Conservation (phyloP, 1,140 invertebrate species). For the Drusus annulatus region DNA sequence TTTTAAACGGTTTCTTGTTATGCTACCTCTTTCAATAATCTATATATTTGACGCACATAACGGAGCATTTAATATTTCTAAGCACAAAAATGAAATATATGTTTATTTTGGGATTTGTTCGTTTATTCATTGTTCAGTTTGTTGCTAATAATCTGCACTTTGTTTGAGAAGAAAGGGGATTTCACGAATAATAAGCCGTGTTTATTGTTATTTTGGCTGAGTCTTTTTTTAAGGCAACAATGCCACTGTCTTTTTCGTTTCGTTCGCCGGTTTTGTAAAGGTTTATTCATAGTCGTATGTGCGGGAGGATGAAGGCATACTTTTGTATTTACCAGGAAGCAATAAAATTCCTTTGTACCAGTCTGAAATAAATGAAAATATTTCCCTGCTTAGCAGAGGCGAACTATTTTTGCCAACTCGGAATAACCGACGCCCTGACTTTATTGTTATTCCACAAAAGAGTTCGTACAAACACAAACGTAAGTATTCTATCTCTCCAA, state of each 20-base stretch:
- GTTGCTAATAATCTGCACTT: constrained; percentile 40
- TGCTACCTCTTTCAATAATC: too few relatives aligned
- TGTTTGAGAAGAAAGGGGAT: constrained; percentile 31
- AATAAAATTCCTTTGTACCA: constrained; percentile 48
- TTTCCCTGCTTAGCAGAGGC: constrained; percentile 23
- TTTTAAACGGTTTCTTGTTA: too few relatives aligned
- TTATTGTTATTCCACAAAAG: too few relatives aligned
- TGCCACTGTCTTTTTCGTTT: constrained; percentile 45
- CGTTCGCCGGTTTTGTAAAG: constrained; percentile 30
- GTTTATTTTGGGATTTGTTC: constrained; percentile 24
- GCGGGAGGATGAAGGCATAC: constrained; percentile 45
- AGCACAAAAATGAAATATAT: not conserved
- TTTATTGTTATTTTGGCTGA: constrained; percentile 53
- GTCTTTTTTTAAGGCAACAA: constrained; percentile 48
- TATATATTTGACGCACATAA: too few relatives aligned
- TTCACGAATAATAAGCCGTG: constrained; percentile 46
- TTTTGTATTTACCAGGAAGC: constrained; percentile 57
- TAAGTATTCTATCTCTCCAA: too few relatives aligned
- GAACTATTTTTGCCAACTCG: not conserved
- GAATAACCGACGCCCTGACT: too few relatives aligned
- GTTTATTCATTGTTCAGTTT: constrained; percentile 25
- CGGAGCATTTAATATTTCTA: too few relatives aligned
- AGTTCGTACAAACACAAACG: too few relatives aligned
- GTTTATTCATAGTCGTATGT: constrained; percentile 19
- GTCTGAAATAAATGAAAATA: constrained; percentile 43